Evolutionary conservation across 2,888 invertebrate species (phyloP).

Genomic region (Acanthoscelides obtectus): DNA sequence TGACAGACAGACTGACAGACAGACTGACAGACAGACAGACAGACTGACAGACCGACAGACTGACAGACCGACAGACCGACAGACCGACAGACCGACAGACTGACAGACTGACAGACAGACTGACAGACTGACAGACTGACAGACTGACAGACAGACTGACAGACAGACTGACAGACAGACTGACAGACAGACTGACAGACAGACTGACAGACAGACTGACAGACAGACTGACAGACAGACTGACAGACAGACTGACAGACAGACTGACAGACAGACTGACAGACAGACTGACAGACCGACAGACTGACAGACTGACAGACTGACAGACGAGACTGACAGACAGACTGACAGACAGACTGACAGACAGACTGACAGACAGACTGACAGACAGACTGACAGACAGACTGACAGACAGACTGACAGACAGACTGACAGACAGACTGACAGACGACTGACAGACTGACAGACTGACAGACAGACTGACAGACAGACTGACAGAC

Average conservation of each 20-base stretch:
- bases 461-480: slow-evolving; percentile 10
- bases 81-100: no score
- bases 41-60: no score
- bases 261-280: slow-evolving; percentile 11
- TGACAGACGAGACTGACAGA: slow-evolving; percentile 7
- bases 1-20: slow-evolving; percentile 11
- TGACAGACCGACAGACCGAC: no score
- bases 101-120: slow-evolving; percentile 9
- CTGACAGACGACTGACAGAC: slow-evolving; percentile 11
- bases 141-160: slow-evolving; percentile 10
- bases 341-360: slow-evolving; percentile 10
- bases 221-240: slow-evolving; percentile 12
- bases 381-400: slow-evolving; percentile 10
- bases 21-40: slow-evolving; percentile 11
- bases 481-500: slow-evolving; percentile 12
- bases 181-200: slow-evolving; percentile 11
- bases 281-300: no score
- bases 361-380: slow-evolving; percentile 11
- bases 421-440: slow-evolving; percentile 12
- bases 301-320: no score
- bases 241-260: slow-evolving; percentile 11
- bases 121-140: no score
- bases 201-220: slow-evolving; percentile 10
- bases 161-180: slow-evolving; percentile 11
- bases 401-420: slow-evolving; percentile 10